Evolutionary conservation across 2,888 invertebrate genomes (phyloP), one percentile per base, ranked within the genome.

Genomic region (Phyllotreta striolata): DNA sequence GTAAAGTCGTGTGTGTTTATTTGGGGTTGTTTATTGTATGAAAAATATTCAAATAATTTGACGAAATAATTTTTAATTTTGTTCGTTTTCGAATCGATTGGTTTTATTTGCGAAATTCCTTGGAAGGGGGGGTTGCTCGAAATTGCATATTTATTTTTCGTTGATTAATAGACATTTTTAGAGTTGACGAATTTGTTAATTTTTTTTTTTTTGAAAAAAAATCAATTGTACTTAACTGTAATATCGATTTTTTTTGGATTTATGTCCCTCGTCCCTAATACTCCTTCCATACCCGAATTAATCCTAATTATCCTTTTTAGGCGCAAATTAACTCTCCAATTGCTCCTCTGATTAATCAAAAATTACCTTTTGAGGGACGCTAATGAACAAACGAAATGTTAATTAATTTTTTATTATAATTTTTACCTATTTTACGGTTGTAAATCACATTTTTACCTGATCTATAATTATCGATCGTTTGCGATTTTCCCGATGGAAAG

Each of bases 161-260:
- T 41, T 39, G 6, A 39, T 39, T 41, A 41, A 41, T 41, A 41
- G 41, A 41, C n/a, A 4, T 41, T 9, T 41, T 41, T 40, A n/a
- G 41, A 40, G 10, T n/a, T 40, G 10, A 40, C 10, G 41, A 4
- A 3, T 40, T 40, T 40, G 41, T 40, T n/a, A 3, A 1, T 40
- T n/a, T 40, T 4, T 10, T 10, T 47, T n/a, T n/a, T n/a, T n/a
- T n/a, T n/a, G n/a, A n/a, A n/a, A n/a, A 13, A 44, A 47, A 13
- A 6, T 47, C 7, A 47, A 14, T 68, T 68, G 68, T 68, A 68
- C 68, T 69, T 71, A 66, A 64, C 43, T 56, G 67, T 67, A 59
- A 8, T 52, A 64, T 47, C 64, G 63, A 59, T 62, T 67, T 63
- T 69, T 60, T 67, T 68, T 24, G 24, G 4, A 24, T 24, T 24